phyloP scores from a whole-genome alignment of 2,888 invertebrate genomes.

The Schizotus pectinicornis region DNA sequence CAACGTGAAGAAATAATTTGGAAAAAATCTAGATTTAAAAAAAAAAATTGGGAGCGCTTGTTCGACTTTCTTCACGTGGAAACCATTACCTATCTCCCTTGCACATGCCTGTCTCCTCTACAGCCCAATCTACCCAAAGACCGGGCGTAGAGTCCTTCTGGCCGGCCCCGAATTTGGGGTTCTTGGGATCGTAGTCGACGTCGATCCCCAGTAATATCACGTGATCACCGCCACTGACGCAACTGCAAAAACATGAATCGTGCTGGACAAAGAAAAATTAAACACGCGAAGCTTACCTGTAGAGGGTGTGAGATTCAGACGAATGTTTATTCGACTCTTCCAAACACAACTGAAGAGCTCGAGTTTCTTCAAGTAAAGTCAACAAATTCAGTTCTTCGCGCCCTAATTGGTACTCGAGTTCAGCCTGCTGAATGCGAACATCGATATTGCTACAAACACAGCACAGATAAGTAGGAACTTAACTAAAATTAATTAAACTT shows the following conservation, averaged over 20 bases:
- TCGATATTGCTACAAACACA: conserved; percentile 77
- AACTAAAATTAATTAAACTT: conserved; percentile 57
- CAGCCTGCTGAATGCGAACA: conserved; percentile 87
- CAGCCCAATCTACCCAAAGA: conserved; percentile 80
- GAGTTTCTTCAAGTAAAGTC: conserved; percentile 82
- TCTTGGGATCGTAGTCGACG: conserved; percentile 72
- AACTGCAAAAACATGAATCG: conserved; percentile 19
- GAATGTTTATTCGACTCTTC: conserved; percentile 66
- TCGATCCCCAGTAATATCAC: conserved; percentile 70
- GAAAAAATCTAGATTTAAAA: too few relatives aligned
- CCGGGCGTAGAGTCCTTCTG: conserved; percentile 70
- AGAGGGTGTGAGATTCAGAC: conserved; percentile 56
- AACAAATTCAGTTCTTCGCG: conserved; percentile 86
- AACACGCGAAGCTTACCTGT: conserved; percentile 45
- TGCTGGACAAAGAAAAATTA: background rate
- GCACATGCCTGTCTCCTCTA: conserved; percentile 75
- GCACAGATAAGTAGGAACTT: background rate
- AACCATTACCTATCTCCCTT: conserved; percentile 69
- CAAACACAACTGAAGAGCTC: conserved; percentile 77
- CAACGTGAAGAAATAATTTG: too few relatives aligned
- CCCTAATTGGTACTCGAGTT: conserved; percentile 86
- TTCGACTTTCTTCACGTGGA: too few relatives aligned
- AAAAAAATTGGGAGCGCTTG: too few relatives aligned
- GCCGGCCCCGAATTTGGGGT: conserved; percentile 75
- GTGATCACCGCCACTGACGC: conserved; percentile 38